Evolutionary conservation across 2,888 invertebrate species (phyloP), one percentile per base, ranked within the genome.

Genomic region (Apodemia mormo): DNA sequence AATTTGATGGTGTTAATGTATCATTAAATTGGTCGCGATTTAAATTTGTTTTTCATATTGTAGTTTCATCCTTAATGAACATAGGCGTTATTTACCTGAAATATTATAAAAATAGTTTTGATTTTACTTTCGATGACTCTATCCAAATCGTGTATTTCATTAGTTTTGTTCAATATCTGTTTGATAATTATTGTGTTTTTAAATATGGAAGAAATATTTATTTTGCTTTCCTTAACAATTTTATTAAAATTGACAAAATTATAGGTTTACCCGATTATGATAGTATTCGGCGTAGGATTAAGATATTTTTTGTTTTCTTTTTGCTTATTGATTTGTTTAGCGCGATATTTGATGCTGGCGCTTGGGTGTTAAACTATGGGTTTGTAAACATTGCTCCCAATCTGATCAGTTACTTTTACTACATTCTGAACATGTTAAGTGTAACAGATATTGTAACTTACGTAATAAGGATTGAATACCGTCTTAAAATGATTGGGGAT

Each of bases 171-270:
- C 71, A 70, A 52, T 70, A 67, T 8, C n/a, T 71, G 7, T 37
- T 49, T 8, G 70, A 71, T 37, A 14, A 71, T 10, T 68, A 52
- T 45, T 68, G 56, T 37, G 37, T 68, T 45, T 43, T 43, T 12
- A 68, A 65, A 29, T 58, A 70, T 12, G 70, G 70, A 8, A 68
- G 71, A 6, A 54, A 70, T n/a, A 12, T 45, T 10, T 68, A 64
- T 30, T 30, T 73, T 30, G 58, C 58, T 2, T 73, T 71, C 14
- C 70, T 70, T 29, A 30, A 56, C 3, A 10, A 67, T 29, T 71
- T 70, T 49, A 58, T 68, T 6, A 45, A 65, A 52, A 70, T 73
- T 6, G 73, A 73, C n/a, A 30, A 37, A 33, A 49, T 67, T 5
- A 64, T 73, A 22, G 71, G 70, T 8, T 33, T 45, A 5, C 58